Evolutionary conservation across 2,797 vertebrate species (phyloP), one percentile per base, ranked within the genome.

Genomic region (Trematomus bernacchii): DNA sequence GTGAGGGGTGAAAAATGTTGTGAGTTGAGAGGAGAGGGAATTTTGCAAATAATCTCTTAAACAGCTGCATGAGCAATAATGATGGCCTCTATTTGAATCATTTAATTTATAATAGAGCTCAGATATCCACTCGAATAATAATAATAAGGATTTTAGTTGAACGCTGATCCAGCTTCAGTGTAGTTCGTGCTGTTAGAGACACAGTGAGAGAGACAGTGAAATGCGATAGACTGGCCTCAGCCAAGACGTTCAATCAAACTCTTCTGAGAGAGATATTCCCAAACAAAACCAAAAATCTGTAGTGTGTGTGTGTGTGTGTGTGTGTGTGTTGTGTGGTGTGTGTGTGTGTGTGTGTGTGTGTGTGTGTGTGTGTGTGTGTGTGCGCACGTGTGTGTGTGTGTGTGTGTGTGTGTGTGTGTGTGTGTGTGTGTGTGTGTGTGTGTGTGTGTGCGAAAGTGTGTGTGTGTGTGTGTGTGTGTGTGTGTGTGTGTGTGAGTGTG

Each of bases 191-290:
- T 52, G 2, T 6, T 14, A 16, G 55, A 10, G 58, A 73, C 13
- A 44, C 27, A 11, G 1, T 33, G 19, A 73, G 51, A 70, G 33
- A 60, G 33, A 37, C 33, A 58, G 42, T 6, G 10, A 58, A 53
- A 46, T 40, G 8, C 23, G 1, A n/a, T 33, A 8, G 33, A 55
- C 43, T 18, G 42, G 3, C 1, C 46, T 30, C 54, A 64, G 10
- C 7, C 3, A 33, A 15, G 50, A 30, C 59, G 71, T 66, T 78
- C 77, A 76, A 50, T 73, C 0, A 89, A 77, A 54, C 52, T 60
- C 57, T 37, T 68, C 6, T 21, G 50, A 33, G 58, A 18, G 68
- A 70, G 52, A 44, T 81, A 18, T 54, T 60, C 15, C 15, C 23
- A 80, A 72, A 78, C 47, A 83, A 15, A 80, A n/a, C 42, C 6